phyloP scores from a whole-genome alignment of 2,113 vertebrate genomes.

The Talpa occidentalis region DNA sequence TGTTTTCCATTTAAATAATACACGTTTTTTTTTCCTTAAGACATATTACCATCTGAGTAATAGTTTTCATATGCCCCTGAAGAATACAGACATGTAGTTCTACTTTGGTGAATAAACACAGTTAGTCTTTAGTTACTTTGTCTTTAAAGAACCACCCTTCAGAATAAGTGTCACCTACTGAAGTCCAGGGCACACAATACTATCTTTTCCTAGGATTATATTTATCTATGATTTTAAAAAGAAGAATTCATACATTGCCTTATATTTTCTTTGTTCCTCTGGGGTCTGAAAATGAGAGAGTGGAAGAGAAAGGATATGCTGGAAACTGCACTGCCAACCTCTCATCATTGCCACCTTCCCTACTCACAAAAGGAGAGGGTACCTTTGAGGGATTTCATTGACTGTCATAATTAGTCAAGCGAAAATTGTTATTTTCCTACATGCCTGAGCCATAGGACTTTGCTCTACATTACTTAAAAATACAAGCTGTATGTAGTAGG shows the following conservation, averaged over 20 bases:
- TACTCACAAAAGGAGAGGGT: neutral
- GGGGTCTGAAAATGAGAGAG: neutral
- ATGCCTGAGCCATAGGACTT: conserved; percentile 13
- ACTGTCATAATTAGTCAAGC: conserved; percentile 41
- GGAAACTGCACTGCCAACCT: neutral
- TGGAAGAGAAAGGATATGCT: neutral
- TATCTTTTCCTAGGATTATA: neutral
- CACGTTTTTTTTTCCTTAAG: neutral
- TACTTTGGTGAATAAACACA: neutral
- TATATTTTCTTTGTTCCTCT: neutral
- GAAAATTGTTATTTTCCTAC: conserved; percentile 37
- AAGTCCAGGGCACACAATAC: neutral
- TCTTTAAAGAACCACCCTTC: neutral
- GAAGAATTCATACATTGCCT: neutral
- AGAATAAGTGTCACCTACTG: neutral
- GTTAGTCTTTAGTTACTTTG: neutral
- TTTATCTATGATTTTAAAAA: neutral
- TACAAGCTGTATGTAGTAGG: neutral
- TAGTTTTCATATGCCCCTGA: neutral
- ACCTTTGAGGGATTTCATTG: neutral
- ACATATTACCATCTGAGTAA: neutral
- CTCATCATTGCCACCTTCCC: neutral
- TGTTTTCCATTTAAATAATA: conserved; percentile 24
- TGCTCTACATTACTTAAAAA: conserved; percentile 10
- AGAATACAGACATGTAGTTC: conserved; percentile 6